A percentile compares a stretch with the other conserved stretches of the same genome.
Conservation (phyloP, 2,797 vertebrate species). For the Tarsius wallacei region DNA sequence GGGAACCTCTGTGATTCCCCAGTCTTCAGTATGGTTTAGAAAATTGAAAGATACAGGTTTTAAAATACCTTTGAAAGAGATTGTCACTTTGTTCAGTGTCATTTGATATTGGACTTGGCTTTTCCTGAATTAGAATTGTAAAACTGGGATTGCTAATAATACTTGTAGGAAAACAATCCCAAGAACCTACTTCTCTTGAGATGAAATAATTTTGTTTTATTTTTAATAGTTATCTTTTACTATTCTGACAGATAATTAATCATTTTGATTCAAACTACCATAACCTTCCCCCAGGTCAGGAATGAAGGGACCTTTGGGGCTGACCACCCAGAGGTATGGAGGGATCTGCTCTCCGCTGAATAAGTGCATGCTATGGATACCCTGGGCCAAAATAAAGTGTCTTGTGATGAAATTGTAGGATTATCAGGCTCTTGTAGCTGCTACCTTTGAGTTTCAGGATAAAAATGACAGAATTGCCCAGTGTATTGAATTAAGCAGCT, state of each 20-base stretch:
- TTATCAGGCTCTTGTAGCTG: background rate
- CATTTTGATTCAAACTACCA: constrained; percentile 58
- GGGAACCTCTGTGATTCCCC: background rate
- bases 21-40: constrained; percentile 25
- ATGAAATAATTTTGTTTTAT: constrained; percentile 30
- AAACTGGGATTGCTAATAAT: constrained; percentile 59
- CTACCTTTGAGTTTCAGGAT: constrained; percentile 20
- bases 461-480: constrained; percentile 48
- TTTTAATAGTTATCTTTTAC: constrained; percentile 18
- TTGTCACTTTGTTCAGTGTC: constrained; percentile 22
- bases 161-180: constrained; percentile 28
- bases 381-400: background rate
- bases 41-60: constrained; percentile 19
- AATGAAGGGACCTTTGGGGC: background rate
- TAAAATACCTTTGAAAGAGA: constrained; percentile 41
- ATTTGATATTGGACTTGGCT: constrained; percentile 17
- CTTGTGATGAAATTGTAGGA: background rate
- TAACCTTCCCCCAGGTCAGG: constrained; percentile 19
- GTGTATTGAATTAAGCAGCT: constrained; percentile 40
- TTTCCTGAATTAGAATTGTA: constrained; percentile 51
- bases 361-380: background rate
- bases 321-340: background rate
- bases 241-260: background rate
- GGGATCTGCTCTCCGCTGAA: background rate
- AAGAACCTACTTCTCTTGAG: constrained; percentile 54